Evolutionary conservation across 1,140 invertebrate genomes (phyloP), one percentile per base, ranked within the genome.

Genomic region (Meteorus sp.): DNA sequence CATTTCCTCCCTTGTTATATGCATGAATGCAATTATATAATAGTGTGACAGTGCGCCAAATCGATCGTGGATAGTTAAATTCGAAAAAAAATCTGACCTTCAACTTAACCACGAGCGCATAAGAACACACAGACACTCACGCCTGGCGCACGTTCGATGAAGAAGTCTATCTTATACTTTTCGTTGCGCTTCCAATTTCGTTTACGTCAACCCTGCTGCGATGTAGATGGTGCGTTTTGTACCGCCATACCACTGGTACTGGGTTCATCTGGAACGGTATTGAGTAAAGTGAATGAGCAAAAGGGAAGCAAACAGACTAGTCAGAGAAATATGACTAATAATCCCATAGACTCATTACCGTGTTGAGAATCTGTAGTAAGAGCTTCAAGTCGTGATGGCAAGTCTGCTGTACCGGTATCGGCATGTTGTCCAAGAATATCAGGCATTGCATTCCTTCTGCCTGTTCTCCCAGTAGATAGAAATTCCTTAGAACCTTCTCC

Each of bases 361-460:
- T 62, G 60, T 51, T 67, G 72, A 79, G 84, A 81, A 67, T 79
- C 79, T 31, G 85, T 86, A 1, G 81, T 79, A 9, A 89, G 77
- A n/a, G 83, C 81, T 59, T 87, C 83, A 43, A 93, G 76, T 62
- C 84, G 80, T 47, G 85, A 83, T 0, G 90, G 85, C 61, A 92
- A 77, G 68, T 88, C 88, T 27, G 86, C 85, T 0, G 89, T 88
- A 27, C 83, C 84, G n/a, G 86, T 81, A 35, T 84, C 80, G 9
- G 85, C 83, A 54, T 86, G 82, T 31, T 85, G 83, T 31, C 85
- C 82, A 17, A 88, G 76, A 53, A 91, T 90, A 66, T 92, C 86
- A 2, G 90, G 86, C 74, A 93, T 76, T 2, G 91, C 90, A 73
- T 94, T 93, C 56, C 91, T 76, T 39, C 91, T 81, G 4, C 91